phyloP scores from a whole-genome alignment of 2,797 vertebrate genomes.

The Cercopithecus neglectus region DNA sequence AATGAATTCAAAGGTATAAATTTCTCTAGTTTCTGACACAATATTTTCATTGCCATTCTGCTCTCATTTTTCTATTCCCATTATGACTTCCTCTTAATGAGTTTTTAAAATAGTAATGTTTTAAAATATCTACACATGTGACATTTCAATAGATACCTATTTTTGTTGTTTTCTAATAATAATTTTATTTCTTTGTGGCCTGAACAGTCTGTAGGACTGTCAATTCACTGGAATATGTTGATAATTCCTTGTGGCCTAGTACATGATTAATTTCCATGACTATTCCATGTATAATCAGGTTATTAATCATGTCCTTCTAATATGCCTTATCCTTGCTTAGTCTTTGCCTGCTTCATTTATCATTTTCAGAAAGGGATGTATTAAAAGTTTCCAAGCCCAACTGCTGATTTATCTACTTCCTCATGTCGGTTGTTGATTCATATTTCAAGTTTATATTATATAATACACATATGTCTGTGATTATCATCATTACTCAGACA shows the following conservation, averaged over 20 bases:
- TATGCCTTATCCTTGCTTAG: neutral
- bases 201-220: neutral
- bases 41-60: neutral
- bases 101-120: slow-evolving; percentile 8
- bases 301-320: neutral
- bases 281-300: neutral
- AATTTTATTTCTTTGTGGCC: neutral
- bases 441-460: slow-evolving; percentile 17
- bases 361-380: neutral
- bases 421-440: neutral
- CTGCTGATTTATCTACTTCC: neutral
- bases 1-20: slow-evolving; percentile 35
- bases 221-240: neutral
- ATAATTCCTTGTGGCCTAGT: neutral
- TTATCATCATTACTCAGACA: neutral
- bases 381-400: neutral
- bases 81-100: neutral
- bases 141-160: neutral
- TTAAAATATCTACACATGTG: neutral
- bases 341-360: neutral
- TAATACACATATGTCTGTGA: neutral
- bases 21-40: neutral
- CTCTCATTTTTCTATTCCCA: neutral
- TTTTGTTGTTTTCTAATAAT: neutral
- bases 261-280: neutral